Evolutionary conservation across 2,113 vertebrate genomes (phyloP).

Genomic region (Trichomycterus rosablanca): DNA sequence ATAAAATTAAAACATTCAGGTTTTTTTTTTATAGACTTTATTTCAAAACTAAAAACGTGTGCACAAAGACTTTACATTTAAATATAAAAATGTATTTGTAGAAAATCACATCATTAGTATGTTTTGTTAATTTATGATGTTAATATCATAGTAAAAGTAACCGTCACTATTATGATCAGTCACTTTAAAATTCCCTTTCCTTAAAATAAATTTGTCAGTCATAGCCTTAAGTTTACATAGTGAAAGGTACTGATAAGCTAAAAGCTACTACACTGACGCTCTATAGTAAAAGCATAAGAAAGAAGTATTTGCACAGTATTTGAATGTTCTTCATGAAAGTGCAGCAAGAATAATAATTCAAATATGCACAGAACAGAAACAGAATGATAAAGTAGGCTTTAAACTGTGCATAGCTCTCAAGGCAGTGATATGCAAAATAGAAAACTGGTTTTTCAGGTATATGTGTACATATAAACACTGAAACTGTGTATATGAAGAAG

Average conservation of each 20-base stretch:
- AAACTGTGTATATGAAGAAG: not conserved
- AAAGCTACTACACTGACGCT: too few relatives aligned
- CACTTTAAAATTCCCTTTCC: not conserved
- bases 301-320: not conserved
- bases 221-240: not conserved
- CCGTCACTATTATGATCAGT: not conserved
- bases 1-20: not conserved
- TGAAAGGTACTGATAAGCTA: slow-evolving; percentile 3
- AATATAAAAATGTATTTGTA: slow-evolving; percentile 19
- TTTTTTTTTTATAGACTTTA: slow-evolving; percentile 17
- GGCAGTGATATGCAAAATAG: slow-evolving; percentile 2
- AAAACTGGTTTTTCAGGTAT: slow-evolving; percentile 16
- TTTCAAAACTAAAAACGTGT: slow-evolving; percentile 24
- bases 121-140: too few relatives aligned
- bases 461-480: slow-evolving; percentile 38
- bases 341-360: not conserved
- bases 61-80: slow-evolving; percentile 19
- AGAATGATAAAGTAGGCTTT: not conserved
- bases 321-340: not conserved
- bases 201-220: not conserved
- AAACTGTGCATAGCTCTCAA: not conserved
- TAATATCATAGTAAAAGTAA: not conserved
- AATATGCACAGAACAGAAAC: not conserved
- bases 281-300: not conserved
- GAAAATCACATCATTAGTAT: slow-evolving; percentile 10